Conservation (phyloP, 2,888 invertebrate species). For the Caenorhabditis sp. region DNA sequence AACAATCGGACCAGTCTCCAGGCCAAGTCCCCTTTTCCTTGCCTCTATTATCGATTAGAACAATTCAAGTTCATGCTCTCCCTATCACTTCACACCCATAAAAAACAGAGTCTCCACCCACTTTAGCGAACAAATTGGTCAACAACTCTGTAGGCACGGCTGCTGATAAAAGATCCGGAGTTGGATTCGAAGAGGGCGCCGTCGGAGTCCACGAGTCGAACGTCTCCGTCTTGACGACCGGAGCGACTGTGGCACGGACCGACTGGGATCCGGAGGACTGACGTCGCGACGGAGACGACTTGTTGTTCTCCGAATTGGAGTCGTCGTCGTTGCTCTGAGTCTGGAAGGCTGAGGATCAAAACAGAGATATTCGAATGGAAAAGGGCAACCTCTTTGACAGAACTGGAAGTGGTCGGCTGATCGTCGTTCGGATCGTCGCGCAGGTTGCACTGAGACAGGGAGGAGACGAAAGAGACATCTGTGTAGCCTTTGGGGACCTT, state of each 20-base stretch:
- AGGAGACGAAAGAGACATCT: slow-evolving; percentile 65
- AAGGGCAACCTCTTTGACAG: slow-evolving; percentile 24
- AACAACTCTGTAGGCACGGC: slow-evolving; percentile 54
- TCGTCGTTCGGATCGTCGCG: slow-evolving; percentile 58
- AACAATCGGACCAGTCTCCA: no score
- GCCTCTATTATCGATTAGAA: no score
- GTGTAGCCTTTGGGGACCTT: slow-evolving; percentile 62
- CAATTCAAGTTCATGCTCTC: no score
- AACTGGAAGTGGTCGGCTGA: slow-evolving; percentile 29
- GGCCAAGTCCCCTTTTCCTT: no score
- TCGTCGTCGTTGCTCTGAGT: slow-evolving; percentile 43
- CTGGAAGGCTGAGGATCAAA: no score
- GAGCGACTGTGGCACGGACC: not conserved
- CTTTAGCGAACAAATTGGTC: slow-evolving; percentile 60
- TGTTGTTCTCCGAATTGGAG: slow-evolving; percentile 52
- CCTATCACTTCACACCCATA: no score
- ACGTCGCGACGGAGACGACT: slow-evolving; percentile 38
- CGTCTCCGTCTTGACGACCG: slow-evolving; percentile 17
- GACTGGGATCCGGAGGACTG: slow-evolving; percentile 23
- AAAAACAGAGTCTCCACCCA: slow-evolving; percentile 28
- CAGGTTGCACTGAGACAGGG: slow-evolving; percentile 52
- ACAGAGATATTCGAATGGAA: not conserved
- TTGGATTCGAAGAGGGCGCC: slow-evolving; percentile 29
- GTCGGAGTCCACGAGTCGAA: slow-evolving; percentile 40
- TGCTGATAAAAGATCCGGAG: slow-evolving; percentile 44